A percentile compares a stretch with the other conserved stretches of the same genome.
These are phyloP conservation scores for Ophion costatus DNA, from an alignment of 2,888 invertebrate species.

Conservation along the genomic window DNA sequence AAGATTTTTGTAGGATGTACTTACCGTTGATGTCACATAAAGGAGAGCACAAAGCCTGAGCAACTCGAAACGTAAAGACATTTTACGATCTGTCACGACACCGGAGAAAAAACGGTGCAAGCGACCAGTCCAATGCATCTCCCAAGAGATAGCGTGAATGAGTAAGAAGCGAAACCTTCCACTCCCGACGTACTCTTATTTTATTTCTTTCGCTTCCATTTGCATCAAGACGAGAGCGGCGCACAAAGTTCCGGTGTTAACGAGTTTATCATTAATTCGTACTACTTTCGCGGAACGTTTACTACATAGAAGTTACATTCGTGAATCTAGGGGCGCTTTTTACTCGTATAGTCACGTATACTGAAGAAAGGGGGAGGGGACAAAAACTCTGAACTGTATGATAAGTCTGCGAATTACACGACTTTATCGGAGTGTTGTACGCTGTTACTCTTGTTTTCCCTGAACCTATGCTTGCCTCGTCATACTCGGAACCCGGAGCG, in stretches of 20 bases:
- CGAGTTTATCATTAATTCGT: slow-evolving; percentile 57
- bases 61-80: slow-evolving; percentile 33
- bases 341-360: neutral
- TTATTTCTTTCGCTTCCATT: slow-evolving; percentile 20
- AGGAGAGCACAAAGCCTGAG: slow-evolving; percentile 34
- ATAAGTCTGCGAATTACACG: neutral
- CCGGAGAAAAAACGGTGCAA: slow-evolving; percentile 45
- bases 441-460: neutral
- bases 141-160: slow-evolving; percentile 15
- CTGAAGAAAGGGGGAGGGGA: no score
- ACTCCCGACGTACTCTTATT: neutral
- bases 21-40: slow-evolving; percentile 48
- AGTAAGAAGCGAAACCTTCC: neutral
- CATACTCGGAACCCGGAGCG: slow-evolving; percentile 8
- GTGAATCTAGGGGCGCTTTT: neutral
- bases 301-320: slow-evolving; percentile 3
- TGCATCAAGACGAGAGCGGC: slow-evolving; percentile 22
- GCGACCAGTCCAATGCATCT: slow-evolving; percentile 55
- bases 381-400: neutral
- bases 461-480: slow-evolving; percentile 1
- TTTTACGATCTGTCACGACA: slow-evolving; percentile 61
- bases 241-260: slow-evolving; percentile 17
- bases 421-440: neutral
- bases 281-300: slow-evolving; percentile 38
- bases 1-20: neutral